These are phyloP conservation scores for Scaptomyza reducta DNA, from an alignment of 2,888 invertebrate species.

Conservation along the genomic window DNA sequence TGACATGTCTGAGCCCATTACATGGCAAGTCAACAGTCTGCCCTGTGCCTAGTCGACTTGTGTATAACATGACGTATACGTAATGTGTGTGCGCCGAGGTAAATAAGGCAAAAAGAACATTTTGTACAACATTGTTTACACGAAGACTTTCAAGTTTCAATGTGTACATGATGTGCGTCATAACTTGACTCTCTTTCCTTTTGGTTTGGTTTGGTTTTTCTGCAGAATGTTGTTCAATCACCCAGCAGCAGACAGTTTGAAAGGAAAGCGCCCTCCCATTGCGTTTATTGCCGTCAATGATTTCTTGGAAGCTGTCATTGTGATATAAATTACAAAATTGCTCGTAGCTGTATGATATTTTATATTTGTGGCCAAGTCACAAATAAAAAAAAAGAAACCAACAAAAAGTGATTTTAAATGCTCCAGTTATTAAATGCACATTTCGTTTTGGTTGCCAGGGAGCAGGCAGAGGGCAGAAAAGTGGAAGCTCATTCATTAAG, in stretches of 20 bases:
- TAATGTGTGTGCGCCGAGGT: slow-evolving; percentile 21
- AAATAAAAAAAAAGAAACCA: slow-evolving; percentile 2
- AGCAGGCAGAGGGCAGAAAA: neutral
- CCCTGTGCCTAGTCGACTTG: slow-evolving; percentile 41
- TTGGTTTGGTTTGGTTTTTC: slow-evolving; percentile 8
- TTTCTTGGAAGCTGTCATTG: slow-evolving; percentile 25
- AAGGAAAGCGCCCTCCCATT: neutral
- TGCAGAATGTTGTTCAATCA: slow-evolving; percentile 16
- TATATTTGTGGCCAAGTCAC: slow-evolving; percentile 11
- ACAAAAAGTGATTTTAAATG: slow-evolving; percentile 28
- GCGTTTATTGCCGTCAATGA: slow-evolving; percentile 34
- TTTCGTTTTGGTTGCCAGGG: slow-evolving; percentile 23
- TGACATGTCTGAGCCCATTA: slow-evolving; percentile 54
- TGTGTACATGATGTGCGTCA: slow-evolving; percentile 43
- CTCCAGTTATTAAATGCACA: slow-evolving; percentile 49
- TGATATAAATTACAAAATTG: slow-evolving; percentile 39
- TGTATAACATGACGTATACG: slow-evolving; percentile 63
- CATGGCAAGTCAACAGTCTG: slow-evolving; percentile 50
- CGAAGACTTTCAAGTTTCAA: slow-evolving; percentile 62
- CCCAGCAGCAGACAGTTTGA: neutral
- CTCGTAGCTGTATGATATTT: slow-evolving; percentile 13
- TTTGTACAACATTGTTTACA: slow-evolving; percentile 76
- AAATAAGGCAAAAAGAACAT: slow-evolving; percentile 57
- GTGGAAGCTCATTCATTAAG: slow-evolving; percentile 32
- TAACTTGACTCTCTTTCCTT: slow-evolving; percentile 41